Base-by-base conservation (phyloP, 2,888 invertebrate species). In the Netelia fuscicornis region DNA sequence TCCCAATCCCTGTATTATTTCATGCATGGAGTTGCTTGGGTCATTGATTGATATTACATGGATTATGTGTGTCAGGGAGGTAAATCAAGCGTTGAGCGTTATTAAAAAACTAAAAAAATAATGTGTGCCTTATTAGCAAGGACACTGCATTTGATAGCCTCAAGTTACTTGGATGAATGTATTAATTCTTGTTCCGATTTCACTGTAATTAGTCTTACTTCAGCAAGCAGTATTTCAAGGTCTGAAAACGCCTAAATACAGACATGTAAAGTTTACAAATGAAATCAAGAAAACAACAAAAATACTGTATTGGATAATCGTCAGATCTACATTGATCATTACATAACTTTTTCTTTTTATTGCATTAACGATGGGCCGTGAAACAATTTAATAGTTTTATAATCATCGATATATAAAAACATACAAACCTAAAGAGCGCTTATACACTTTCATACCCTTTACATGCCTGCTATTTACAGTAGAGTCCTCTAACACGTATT, bases 391-490 rank as follows among this genome's bases (percentile, higher is more conserved):
- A 84, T 84, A 84, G 44, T 78, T 64, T 62, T 78, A 81, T 74
- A 72, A 80, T 81, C 44, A 84, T 86, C 76, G 86, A 88, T 89
- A 88, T 91, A 91, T 81, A 90, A 91, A 87, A 91, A 89, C 87
- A 88, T 87, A 88, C 86, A 91, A 91, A 91, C 86, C 87, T 90
- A 90, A 89, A 86, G 85, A 79, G 86, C 82, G 71, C 68, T 76
- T 74, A 80, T 83, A 81, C 54, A 75, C 70, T 71, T 85, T 60
- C 81, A 67, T 86, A 75, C 70, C 80, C 84, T 78, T 86, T 86
- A 82, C 56, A 78, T 85, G 67, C 74, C 74, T 77, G 82, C 68
- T 91, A 91, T 89, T 87, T 91, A 89, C 89, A 91, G 79, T 78
- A 77, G 87, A 76, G 56, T 85, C 81, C 62, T 75, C 80, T 83